A percentile compares a stretch with the other conserved stretches of the same genome.
Evolutionary conservation across 2,797 vertebrate species (phyloP).

Genomic region (Pipistrellus pygmaeus): DNA sequence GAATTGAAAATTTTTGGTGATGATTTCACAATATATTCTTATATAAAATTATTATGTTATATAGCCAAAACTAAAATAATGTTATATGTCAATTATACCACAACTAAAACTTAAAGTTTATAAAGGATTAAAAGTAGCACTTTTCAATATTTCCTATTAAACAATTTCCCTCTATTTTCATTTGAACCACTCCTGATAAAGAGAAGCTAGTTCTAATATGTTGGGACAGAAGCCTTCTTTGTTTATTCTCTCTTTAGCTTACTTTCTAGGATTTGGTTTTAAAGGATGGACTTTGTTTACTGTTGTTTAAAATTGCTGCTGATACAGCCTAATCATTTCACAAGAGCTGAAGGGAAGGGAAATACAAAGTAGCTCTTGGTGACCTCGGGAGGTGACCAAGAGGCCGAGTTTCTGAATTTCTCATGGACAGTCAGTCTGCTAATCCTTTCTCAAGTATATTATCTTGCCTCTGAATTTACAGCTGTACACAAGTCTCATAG

Average conservation of each 20-base stretch:
- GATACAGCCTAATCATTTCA: not conserved
- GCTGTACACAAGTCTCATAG: not conserved
- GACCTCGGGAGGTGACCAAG: not conserved
- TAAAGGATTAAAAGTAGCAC: not conserved
- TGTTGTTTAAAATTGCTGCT: not conserved
- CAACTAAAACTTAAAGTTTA: not conserved
- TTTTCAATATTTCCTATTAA: not conserved
- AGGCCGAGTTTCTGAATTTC: not conserved
- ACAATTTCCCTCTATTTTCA: not conserved
- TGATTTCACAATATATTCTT: not conserved
- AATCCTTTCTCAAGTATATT: not conserved
- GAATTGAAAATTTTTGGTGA: not conserved
- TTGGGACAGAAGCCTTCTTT: not conserved
- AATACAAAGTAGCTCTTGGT: not conserved
- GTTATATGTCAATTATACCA: not conserved
- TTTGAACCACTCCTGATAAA: not conserved
- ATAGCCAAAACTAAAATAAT: not conserved
- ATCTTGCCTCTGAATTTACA: not conserved
- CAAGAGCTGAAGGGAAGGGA: not conserved
- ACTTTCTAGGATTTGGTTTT: not conserved
- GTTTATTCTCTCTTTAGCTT: not conserved
- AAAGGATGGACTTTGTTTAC: not conserved
- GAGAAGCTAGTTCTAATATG: not conserved
- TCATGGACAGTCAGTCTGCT: not conserved
- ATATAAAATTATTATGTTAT: not conserved